Evolutionary conservation across 92 coral and sea anemone genomes (phyloP).

Genomic region (Phenganax stokvisi): DNA sequence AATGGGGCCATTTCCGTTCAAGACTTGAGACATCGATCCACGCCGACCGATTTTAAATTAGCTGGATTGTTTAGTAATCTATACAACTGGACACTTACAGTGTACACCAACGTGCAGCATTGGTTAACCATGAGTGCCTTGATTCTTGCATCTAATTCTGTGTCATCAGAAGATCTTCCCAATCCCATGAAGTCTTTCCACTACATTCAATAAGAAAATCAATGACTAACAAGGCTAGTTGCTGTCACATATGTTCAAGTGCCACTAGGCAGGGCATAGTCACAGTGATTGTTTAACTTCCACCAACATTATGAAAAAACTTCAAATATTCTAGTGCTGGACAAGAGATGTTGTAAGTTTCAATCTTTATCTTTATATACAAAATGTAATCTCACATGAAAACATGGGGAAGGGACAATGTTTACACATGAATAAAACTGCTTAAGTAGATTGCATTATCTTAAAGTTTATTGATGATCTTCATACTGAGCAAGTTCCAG

Average conservation of each 20-base stretch:
- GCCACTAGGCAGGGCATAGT: neutral
- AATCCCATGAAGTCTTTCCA: conserved; percentile 85
- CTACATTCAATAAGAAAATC: conserved; percentile 41
- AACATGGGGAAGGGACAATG: too few species aligned
- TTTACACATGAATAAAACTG: too few species aligned
- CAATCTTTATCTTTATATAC: too few species aligned
- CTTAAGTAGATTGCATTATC: too few species aligned
- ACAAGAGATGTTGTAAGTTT: too few species aligned
- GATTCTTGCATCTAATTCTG: conserved; percentile 59
- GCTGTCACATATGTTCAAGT: neutral
- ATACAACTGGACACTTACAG: conserved; percentile 57
- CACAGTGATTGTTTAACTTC: neutral
- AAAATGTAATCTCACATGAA: too few species aligned
- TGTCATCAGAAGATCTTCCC: conserved; percentile 61
- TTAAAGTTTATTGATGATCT: too few species aligned
- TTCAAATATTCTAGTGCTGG: neutral
- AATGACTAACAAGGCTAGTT: neutral
- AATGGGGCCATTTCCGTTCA: too few species aligned
- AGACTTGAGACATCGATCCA: too few species aligned
- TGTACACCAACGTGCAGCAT: conserved; percentile 88
- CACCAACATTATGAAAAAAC: neutral
- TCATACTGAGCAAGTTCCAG: too few species aligned
- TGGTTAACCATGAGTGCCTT: conserved; percentile 57
- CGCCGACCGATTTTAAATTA: too few species aligned
- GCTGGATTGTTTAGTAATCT: too few species aligned